Base-by-base conservation (phyloP, 1,140 invertebrate species). In the Neodiprion pinetum region DNA sequence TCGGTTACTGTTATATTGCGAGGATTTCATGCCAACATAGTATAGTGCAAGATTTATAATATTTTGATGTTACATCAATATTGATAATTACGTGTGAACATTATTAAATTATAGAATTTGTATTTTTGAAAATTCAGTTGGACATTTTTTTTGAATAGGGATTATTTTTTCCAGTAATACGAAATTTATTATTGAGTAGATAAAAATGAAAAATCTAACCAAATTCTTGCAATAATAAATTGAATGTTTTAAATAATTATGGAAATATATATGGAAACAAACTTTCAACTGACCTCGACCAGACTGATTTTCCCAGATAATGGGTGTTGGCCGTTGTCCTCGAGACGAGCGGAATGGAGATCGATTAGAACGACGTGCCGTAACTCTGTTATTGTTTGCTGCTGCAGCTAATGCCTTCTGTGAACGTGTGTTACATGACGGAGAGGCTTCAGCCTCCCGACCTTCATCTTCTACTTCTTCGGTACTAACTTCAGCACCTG, bases 391-490 rank as follows among this genome's bases (percentile, higher is more conserved):
- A 5, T 79, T 67, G 0, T 77, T 80, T 28, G 74, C 75, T 9
- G 79, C 67, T 0, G 75, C 81, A 21, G 80, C 80, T 3, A 79
- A 78, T 49, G 76, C 78, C 12, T 76, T 78, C 49, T 81, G 80
- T n/a, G 83, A 84, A n/a, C 88, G 79, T 21, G 84, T 83, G 40
- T 84, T 84, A 11, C 82, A 90, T 9, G 90, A 91, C 0, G 90
- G 89, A 12, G 90, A 90, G 1, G 92, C 92, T 71, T 91, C 91
- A 0, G 92, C 93, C 73, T 85, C 82, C 8, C 83, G 76, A 28
- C 76, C 82, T 72, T 85, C 81, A 9, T 86, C 87, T 85, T 94
- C 93, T 7, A 92, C 92, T 81, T 94, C 93, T 76, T 94, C 93
- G 80, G 93, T 92, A 47, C 89, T 85, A 12, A 87, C 78, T 78